phyloP scores from a whole-genome alignment of 2,113 vertebrate species.

The Ariopsis seemanni region DNA sequence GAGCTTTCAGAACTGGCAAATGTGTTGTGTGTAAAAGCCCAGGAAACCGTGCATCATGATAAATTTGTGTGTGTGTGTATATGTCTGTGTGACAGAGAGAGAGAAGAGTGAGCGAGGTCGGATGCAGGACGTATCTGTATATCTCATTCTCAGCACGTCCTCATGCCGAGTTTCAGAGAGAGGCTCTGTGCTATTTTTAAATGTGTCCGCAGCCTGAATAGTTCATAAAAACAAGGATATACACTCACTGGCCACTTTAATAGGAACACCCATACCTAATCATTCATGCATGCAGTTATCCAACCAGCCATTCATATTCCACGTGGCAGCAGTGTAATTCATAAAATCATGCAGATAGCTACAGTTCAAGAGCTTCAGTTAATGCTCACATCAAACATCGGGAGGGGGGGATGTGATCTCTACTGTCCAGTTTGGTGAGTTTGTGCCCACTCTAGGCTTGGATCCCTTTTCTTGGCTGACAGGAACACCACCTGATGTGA shows the following conservation, averaged over 20 bases:
- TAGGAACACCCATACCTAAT: neutral
- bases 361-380: neutral
- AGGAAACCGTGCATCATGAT: neutral
- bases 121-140: conserved; percentile 37
- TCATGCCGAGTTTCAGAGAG: conserved; percentile 76
- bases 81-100: neutral
- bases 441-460: neutral
- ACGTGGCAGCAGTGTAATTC: neutral
- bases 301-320: neutral
- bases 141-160: conserved; percentile 78
- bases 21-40: neutral
- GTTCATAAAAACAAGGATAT: neutral
- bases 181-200: conserved; percentile 52
- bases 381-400: neutral
- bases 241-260: neutral
- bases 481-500: neutral
- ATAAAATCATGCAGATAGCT: neutral
- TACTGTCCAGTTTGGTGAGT: neutral
- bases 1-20: neutral
- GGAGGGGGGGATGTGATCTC: no score
- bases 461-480: neutral
- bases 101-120: neutral
- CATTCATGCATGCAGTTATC: neutral
- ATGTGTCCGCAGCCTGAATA: conserved; percentile 3
- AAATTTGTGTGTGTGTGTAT: neutral